Evolutionary conservation across 2,113 vertebrate species (phyloP).

Genomic region (Amphilophus citrinellus): DNA sequence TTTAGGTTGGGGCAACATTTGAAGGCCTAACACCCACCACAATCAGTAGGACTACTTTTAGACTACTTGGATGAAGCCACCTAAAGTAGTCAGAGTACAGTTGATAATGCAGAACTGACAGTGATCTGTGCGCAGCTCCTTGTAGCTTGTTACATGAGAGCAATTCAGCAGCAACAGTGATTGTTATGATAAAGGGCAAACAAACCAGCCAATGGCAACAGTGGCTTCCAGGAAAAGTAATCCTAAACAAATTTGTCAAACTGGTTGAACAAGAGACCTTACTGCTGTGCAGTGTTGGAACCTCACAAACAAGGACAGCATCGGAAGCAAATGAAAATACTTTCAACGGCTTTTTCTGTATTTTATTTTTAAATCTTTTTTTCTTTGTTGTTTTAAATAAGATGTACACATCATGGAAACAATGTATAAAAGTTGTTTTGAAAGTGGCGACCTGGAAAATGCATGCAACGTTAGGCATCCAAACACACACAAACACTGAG

Average conservation of each 20-base stretch:
- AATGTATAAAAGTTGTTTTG: not conserved
- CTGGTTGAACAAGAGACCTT: conserved; percentile 24
- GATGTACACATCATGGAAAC: not conserved
- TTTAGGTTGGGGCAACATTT: not conserved
- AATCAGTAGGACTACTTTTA: not conserved
- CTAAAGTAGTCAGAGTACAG: not conserved
- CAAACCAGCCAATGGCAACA: not conserved
- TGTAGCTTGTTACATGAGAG: not conserved
- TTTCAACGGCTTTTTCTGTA: not conserved
- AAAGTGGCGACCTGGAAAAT: not conserved
- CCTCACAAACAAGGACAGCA: not conserved
- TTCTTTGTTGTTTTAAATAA: not conserved
- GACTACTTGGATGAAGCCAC: not conserved
- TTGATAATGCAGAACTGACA: not conserved
- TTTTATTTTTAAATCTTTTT: conserved; percentile 14
- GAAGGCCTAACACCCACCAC: not conserved
- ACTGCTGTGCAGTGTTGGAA: not conserved
- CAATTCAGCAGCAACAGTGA: not conserved
- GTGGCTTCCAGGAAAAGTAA: not conserved
- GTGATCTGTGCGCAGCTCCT: not conserved
- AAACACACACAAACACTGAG: not conserved
- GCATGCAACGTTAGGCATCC: not conserved
- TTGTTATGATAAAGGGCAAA: not conserved
- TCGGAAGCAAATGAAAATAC: not conserved
- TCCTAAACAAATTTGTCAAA: conserved; percentile 32